Conservation (phyloP, 2,888 invertebrate genomes). For the Drosophila borborema region DNA sequence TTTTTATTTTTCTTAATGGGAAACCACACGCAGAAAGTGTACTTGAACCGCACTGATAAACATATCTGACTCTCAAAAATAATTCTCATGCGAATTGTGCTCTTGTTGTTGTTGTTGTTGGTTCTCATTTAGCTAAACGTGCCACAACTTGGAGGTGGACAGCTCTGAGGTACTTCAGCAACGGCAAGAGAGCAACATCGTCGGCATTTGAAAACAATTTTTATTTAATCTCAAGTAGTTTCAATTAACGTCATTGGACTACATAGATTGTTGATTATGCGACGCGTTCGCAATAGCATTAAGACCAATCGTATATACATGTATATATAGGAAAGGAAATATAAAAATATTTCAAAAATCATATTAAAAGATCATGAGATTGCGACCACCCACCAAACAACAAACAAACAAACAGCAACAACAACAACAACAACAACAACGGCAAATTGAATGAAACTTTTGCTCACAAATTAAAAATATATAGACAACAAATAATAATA, state of each 20-base stretch:
- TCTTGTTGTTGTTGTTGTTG: background rate
- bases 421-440: constrained; percentile 4
- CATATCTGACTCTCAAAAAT: constrained; percentile 11
- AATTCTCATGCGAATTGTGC: constrained; percentile 36
- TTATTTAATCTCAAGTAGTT: constrained; percentile 75
- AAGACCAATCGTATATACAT: constrained; percentile 22
- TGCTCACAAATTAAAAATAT: constrained; percentile 10
- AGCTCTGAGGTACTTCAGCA: constrained; percentile 20
- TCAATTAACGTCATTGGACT: constrained; percentile 81
- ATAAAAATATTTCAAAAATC: constrained; percentile 40
- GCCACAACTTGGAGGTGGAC: constrained; percentile 23
- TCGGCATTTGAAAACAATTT: constrained; percentile 64
- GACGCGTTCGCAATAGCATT: constrained; percentile 63
- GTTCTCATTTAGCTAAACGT: constrained; percentile 22
- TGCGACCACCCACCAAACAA: constrained; percentile 52
- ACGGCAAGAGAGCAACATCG: constrained; percentile 7
- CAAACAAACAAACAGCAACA: constrained; percentile 18
- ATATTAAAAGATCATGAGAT: constrained; percentile 56
- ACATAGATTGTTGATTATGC: constrained; percentile 73
- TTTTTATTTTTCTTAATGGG: constrained; percentile 55
- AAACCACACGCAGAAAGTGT: constrained; percentile 46
- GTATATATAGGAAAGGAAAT: constrained; percentile 30
- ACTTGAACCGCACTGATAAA: constrained; percentile 35
- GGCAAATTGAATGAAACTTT: constrained; percentile 26
- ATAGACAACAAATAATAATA: background rate